Percentiles rank a stretch among this genome's conserved stretches.
Evolutionary conservation across 2,888 invertebrate genomes (phyloP).

Genomic region (Parnassius apollo): DNA sequence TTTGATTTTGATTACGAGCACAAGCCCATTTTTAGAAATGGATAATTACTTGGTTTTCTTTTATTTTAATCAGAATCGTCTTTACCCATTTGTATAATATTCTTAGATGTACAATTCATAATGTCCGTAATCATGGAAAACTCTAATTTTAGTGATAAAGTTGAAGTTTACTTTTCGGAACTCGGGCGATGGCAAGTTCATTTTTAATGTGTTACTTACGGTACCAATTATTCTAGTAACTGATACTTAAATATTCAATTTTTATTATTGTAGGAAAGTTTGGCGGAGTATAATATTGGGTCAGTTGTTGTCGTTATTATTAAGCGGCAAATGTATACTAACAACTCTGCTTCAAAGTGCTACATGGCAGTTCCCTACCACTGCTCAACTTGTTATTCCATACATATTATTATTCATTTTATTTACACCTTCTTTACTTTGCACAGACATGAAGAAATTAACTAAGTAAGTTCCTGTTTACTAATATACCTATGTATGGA

Average conservation of each 20-base stretch:
- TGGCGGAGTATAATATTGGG: constrained; percentile 88
- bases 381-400: constrained; percentile 90
- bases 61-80: constrained; percentile 32
- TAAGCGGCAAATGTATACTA: constrained; percentile 88
- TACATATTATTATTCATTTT: constrained; percentile 88
- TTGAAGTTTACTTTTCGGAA: constrained; percentile 84
- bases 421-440: constrained; percentile 88
- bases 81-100: constrained; percentile 32
- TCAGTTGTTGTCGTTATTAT: constrained; percentile 87
- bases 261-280: constrained; percentile 78
- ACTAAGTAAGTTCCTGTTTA: constrained; percentile 76
- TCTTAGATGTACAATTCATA: constrained; percentile 31
- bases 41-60: constrained; percentile 32
- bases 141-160: constrained; percentile 83
- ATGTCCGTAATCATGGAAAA: constrained; percentile 54
- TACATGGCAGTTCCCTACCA: constrained; percentile 86
- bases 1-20: constrained; percentile 37
- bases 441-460: constrained; percentile 84
- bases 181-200: constrained; percentile 84
- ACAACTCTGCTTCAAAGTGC: constrained; percentile 86
- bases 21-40: constrained; percentile 33
- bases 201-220: constrained; percentile 1
- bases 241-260: background rate
- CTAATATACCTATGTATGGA: too few species aligned
- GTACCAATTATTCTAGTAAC: background rate